These are phyloP conservation scores for Eurypyga helias DNA, from an alignment of 2,113 vertebrate species.

Conservation along the genomic window DNA sequence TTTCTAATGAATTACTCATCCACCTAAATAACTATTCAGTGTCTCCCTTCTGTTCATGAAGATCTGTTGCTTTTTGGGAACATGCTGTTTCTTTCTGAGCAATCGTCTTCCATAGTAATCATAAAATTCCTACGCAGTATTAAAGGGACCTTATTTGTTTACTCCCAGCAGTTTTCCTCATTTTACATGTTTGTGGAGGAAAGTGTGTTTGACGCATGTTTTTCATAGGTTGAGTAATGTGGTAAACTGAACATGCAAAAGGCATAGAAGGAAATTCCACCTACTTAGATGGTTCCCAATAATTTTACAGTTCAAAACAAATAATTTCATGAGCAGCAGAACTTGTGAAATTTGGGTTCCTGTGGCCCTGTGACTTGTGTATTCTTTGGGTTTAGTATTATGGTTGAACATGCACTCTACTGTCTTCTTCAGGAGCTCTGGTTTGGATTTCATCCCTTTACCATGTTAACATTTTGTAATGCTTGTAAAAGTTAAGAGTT, in stretches of 20 bases:
- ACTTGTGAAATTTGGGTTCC: neutral
- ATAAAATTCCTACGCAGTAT: neutral
- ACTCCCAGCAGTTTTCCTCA: neutral
- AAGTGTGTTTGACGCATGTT: neutral
- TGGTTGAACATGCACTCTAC: neutral
- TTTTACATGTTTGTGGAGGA: neutral
- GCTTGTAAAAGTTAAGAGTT: neutral
- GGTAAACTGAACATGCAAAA: neutral
- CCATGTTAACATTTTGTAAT: neutral
- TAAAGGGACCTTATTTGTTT: neutral
- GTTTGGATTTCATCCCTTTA: neutral
- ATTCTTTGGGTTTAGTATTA: neutral
- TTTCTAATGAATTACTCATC: neutral
- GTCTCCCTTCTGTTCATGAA: neutral
- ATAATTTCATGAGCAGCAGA: neutral
- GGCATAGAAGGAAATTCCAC: neutral
- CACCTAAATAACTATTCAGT: neutral
- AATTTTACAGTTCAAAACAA: neutral
- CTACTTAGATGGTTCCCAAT: neutral
- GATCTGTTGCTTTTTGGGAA: neutral
- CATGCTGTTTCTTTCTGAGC: neutral
- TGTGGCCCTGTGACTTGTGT: neutral
- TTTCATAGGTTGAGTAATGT: neutral
- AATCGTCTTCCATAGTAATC: neutral
- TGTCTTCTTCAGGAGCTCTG: neutral